Evolutionary conservation across 2,888 invertebrate species (phyloP), one percentile per base, ranked within the genome.

Genomic region (Pristionchus maxplancki): DNA sequence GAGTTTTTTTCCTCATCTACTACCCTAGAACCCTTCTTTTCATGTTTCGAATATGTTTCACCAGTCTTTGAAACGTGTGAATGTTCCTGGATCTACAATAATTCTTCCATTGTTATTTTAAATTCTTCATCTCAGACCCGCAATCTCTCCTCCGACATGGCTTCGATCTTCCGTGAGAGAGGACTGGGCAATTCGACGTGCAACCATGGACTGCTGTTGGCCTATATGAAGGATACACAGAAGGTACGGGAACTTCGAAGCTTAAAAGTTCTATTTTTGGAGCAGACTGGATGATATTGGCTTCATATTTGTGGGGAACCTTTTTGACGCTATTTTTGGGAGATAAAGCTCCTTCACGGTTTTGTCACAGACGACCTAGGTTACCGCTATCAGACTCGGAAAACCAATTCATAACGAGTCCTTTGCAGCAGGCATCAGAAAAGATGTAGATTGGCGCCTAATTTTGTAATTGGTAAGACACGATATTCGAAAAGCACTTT

Each of bases 191-290:
- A 93, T 89, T 89, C 90, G 28, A 91, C 91, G 9, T 94, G 94
- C 89, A 93, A 93, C 88, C 92, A 94, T 89, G 94, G 94, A 58
- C 89, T 94, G 40, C 89, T 94, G 74, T 90, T 94, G 87, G 91
- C 93, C 28, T 94, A 94, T 88, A 74, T 94, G 81, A 92, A 92
- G 81, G 92, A 92, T 85, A 91, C 92, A 2, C 92, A 92, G 87
- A 91, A 92, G 92, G 92, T 85, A 53, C 9, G 82, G 28, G 44
- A 37, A 20, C 20, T 15, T 31, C 8, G 28, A 28, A 1, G 44
- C 78, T 11, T 15, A 3, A 17, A 2, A 9, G 8, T 5, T 62
- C n/a, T n/a, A n/a, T n/a, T n/a, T n/a, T n/a, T n/a, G 5, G 34
- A 37, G 83, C 50, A 64, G 53, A 81, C 81, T n/a, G 11, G 82